phyloP scores from a whole-genome alignment of 2,888 invertebrate genomes.

The Sisyra terminalis region DNA sequence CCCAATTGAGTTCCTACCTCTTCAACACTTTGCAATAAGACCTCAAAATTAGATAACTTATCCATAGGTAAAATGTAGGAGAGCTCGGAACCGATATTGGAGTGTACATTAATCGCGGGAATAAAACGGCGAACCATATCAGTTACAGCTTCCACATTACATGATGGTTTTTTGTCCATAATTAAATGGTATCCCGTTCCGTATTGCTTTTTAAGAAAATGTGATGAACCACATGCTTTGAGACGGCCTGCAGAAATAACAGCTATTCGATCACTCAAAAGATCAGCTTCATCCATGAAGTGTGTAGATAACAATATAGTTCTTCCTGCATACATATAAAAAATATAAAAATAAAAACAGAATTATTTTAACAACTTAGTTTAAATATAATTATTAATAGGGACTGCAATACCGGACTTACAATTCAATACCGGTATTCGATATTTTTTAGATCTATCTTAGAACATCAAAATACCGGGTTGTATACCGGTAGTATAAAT shows the following conservation, averaged over 20 bases:
- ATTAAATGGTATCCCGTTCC: slow-evolving; percentile 60
- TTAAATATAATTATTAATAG: too few relatives aligned
- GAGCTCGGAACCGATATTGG: slow-evolving; percentile 51
- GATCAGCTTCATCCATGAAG: slow-evolving; percentile 73
- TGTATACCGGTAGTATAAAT: too few relatives aligned
- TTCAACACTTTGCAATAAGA: slow-evolving; percentile 45
- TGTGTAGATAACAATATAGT: slow-evolving; percentile 62
- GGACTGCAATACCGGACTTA: neutral
- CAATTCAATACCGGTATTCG: too few relatives aligned
- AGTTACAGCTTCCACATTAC: slow-evolving; percentile 29
- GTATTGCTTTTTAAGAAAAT: slow-evolving; percentile 56
- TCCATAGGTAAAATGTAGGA: slow-evolving; percentile 43
- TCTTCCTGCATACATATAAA: slow-evolving; percentile 28
- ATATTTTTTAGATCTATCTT: too few relatives aligned
- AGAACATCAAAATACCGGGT: too few relatives aligned
- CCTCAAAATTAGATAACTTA: slow-evolving; percentile 37
- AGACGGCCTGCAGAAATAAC: slow-evolving; percentile 60
- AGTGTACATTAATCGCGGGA: slow-evolving; percentile 38
- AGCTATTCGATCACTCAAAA: slow-evolving; percentile 61
- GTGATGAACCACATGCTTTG: slow-evolving; percentile 56
- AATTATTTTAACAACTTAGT: neutral
- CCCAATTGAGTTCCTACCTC: slow-evolving; percentile 31
- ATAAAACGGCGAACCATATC: slow-evolving; percentile 37
- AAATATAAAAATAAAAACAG: neutral
- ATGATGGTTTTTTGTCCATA: slow-evolving; percentile 26